Base-by-base conservation (phyloP, 2,888 invertebrate genomes). In the Pachycephus smyrnensis region DNA sequence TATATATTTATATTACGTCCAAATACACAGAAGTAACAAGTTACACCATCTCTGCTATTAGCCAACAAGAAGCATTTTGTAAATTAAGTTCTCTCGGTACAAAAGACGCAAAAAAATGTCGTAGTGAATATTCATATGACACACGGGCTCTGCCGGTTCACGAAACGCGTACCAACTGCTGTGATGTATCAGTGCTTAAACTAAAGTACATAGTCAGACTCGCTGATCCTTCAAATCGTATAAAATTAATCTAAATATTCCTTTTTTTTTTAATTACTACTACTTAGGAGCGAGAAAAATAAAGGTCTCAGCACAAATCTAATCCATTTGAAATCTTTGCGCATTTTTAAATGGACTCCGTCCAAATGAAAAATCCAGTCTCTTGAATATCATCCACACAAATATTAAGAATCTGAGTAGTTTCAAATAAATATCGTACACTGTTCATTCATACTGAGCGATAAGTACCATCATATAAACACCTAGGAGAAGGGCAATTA, bases 381-480 rank as follows among this genome's bases (percentile, higher is more conserved):
- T 55, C 55, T 35, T 35, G 9, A 23, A 55, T 23, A 23, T 9
- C 23, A 23, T 55, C 23, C 55, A 23, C 55, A 23, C 23, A 23
- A 23, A 9, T 55, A 55, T 55, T 23, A 23, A 23, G 2, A 9
- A 55, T 55, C 23, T 23, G 23, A 9, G 55, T 32, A 11, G 6
- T 71, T 71, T 71, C 15, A 71, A 12, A 71, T 71, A 71, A 30
- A 71, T 71, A 12, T 32, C 33, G 15, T 71, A 71, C 1, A 15
- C 68, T 78, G 75, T 89, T 90, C 90, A 96, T 91, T 96, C 96
- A 88, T 93, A 95, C 82, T 96, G 94, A 79, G 98, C 97, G 90
- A 99, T 98, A 80, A 98, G 92, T 82, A 98, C 96, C 99, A 99
- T 99, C 95, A 99, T 96, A 84, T 95, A 96, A 55, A 99, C 98